phyloP scores from a whole-genome alignment of 2,888 invertebrate genomes.

The Allophyes oxyacanthae region DNA sequence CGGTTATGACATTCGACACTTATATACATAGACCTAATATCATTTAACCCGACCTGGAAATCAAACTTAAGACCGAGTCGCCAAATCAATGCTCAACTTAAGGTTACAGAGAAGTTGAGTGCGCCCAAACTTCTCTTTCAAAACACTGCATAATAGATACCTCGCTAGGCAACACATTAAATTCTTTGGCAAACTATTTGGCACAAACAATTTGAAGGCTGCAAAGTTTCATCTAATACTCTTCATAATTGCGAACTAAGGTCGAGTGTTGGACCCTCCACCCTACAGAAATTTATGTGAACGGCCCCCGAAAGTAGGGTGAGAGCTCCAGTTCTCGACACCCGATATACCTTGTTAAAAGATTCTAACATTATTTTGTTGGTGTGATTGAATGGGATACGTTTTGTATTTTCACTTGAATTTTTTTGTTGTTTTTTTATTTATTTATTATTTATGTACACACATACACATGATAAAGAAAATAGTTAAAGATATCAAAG shows the following conservation, averaged over 20 bases:
- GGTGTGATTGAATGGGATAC: constrained; percentile 1
- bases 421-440: neutral
- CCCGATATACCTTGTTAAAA: constrained; percentile 41
- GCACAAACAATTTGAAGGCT: constrained; percentile 19
- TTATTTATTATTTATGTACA: no score
- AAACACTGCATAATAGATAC: neutral
- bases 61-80: no score
- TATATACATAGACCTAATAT: no score
- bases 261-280: constrained; percentile 11
- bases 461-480: no score
- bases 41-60: no score
- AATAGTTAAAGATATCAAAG: no score
- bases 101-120: no score
- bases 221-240: constrained; percentile 20
- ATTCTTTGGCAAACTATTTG: constrained; percentile 19
- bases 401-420: neutral
- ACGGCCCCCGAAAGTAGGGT: constrained; percentile 18
- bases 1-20: no score
- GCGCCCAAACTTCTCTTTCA: no score
- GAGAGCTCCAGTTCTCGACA: constrained; percentile 25
- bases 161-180: neutral
- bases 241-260: constrained; percentile 34
- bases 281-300: constrained; percentile 36
- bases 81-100: no score
- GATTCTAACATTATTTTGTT: constrained; percentile 27